Evolutionary conservation across 2,113 vertebrate species (phyloP).

Genomic region (Rhynchomys soricoides): DNA sequence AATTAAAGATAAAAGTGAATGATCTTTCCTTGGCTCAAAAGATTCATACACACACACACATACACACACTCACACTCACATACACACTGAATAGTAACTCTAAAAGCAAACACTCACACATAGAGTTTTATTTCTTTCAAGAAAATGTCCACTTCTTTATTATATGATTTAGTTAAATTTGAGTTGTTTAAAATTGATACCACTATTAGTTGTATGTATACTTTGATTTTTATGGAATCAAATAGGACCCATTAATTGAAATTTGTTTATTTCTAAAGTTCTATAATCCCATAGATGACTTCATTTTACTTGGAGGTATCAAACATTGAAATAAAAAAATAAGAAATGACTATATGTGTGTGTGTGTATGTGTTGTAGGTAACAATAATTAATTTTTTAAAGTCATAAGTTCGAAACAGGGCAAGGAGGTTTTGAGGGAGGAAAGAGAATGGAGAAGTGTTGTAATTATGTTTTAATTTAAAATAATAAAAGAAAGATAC

Average conservation of each 20-base stretch:
- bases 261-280: background rate
- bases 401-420: background rate
- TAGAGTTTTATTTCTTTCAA: background rate
- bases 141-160: background rate
- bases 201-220: background rate
- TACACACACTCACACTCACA: too few species aligned
- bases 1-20: background rate
- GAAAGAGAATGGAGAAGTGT: background rate
- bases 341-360: background rate
- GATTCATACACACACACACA: background rate
- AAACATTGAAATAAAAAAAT: background rate
- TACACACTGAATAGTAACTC: background rate
- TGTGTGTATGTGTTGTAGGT: too few species aligned
- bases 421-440: background rate
- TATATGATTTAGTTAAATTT: background rate
- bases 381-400: background rate
- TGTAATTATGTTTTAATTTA: background rate
- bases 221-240: background rate
- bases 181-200: background rate
- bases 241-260: background rate
- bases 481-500: background rate
- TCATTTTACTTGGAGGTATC: background rate
- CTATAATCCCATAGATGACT: background rate
- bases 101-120: background rate
- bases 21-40: background rate